Percentiles rank a stretch among this genome's conserved stretches.
Conservation (phyloP, 2,113 vertebrate species). For the Rhabdomys dilectus region DNA sequence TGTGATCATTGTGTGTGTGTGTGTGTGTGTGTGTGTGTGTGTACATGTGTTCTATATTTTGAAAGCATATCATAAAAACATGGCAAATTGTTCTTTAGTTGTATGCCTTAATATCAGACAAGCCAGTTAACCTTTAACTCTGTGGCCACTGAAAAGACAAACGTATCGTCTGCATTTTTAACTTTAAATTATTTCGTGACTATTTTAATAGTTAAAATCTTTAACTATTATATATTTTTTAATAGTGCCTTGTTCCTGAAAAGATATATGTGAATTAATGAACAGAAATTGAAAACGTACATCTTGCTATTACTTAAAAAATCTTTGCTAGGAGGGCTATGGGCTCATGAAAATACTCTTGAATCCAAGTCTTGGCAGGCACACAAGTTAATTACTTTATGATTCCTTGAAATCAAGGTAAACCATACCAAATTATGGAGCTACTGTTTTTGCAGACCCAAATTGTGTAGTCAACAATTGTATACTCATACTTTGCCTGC, state of each 20-base stretch:
- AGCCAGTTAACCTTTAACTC: neutral
- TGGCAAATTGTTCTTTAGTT: neutral
- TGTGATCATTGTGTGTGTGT: neutral
- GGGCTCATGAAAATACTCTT: constrained; percentile 13
- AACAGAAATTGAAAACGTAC: neutral
- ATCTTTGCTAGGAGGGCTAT: neutral
- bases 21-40: neutral
- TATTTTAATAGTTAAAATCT: constrained; percentile 19
- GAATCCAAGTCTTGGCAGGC: constrained; percentile 8
- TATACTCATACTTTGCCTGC: constrained; percentile 56
- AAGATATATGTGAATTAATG: neutral
- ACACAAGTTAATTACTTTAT: neutral
- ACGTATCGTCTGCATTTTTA: neutral
- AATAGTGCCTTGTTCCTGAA: constrained; percentile 39
- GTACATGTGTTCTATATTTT: neutral
- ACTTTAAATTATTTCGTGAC: neutral
- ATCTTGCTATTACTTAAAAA: constrained; percentile 1
- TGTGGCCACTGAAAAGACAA: neutral
- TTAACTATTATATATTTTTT: neutral
- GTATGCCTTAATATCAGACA: neutral
- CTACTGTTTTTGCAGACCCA: constrained; percentile 64
- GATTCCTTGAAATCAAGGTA: constrained; percentile 65
- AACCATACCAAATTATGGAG: neutral
- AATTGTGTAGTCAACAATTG: constrained; percentile 75
- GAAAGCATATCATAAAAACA: neutral